A percentile compares a stretch with the other conserved stretches of the same genome.
phyloP scores from a whole-genome alignment of 2,113 vertebrate genomes.

The Vulpes ferrilata region DNA sequence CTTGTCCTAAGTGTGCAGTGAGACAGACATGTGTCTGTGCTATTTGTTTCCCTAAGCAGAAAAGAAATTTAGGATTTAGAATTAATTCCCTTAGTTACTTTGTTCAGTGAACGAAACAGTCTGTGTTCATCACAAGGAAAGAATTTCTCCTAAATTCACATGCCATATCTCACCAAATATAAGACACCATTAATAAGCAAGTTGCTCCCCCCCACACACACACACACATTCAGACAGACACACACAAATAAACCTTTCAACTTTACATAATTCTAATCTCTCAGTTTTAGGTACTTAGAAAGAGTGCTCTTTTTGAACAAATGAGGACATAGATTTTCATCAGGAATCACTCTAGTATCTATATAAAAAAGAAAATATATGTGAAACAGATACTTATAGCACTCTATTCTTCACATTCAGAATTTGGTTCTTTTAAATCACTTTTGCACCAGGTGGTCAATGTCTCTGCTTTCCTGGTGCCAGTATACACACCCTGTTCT shows the following conservation, averaged over 20 bases:
- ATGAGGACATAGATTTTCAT: background rate
- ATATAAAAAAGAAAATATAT: background rate
- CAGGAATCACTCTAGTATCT: background rate
- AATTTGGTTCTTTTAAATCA: background rate
- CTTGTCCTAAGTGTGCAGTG: background rate
- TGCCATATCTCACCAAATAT: background rate
- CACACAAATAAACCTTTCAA: background rate
- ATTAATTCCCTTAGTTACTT: background rate
- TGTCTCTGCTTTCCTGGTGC: background rate
- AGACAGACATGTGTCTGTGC: background rate
- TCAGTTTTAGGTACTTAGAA: background rate
- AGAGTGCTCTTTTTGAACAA: background rate
- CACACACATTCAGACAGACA: background rate
- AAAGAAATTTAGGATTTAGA: background rate
- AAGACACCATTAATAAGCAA: background rate
- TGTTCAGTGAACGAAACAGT: background rate
- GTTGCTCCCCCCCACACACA: background rate
- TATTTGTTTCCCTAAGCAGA: background rate
- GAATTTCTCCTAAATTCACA: background rate
- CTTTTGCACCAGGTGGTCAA: background rate
- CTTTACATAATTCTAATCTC: background rate
- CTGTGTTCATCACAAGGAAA: background rate
- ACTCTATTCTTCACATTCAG: background rate
- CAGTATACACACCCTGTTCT: accelerated
- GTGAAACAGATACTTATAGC: background rate